Conservation (phyloP, 2,888 invertebrate genomes). For the Sisyra nigra region DNA sequence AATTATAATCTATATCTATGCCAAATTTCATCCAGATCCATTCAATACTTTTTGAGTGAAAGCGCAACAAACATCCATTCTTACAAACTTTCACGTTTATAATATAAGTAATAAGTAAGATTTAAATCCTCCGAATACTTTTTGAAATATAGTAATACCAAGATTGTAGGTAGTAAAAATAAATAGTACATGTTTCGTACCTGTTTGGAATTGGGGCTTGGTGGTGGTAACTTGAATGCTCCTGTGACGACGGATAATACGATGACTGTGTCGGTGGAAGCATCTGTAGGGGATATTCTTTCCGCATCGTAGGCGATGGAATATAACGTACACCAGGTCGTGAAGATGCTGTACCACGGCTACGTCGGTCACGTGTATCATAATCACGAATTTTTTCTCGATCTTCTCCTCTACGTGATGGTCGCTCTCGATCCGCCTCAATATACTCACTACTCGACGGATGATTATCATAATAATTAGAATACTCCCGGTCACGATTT, state of each 20-base stretch:
- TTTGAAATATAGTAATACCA: too few species aligned
- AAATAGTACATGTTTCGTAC: too few species aligned
- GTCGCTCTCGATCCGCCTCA: conserved; percentile 13
- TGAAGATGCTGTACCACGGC: conserved; percentile 1
- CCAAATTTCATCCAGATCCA: too few species aligned
- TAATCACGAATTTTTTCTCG: conserved; percentile 19
- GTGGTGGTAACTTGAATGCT: conserved; percentile 4
- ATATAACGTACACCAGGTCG: conserved; percentile 4
- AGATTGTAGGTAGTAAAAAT: too few species aligned
- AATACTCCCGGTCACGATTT: conserved; percentile 4
- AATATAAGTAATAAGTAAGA: too few species aligned
- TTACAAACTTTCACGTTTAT: too few species aligned
- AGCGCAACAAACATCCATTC: too few species aligned
- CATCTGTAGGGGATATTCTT: conserved; percentile 8
- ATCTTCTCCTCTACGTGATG: conserved; percentile 10
- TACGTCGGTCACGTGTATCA: conserved; percentile 14
- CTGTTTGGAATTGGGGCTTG: conserved; percentile 2
- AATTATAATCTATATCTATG: too few species aligned
- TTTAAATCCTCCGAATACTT: too few species aligned
- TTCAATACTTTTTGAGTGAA: too few species aligned
- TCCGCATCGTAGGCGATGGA: conserved; percentile 9
- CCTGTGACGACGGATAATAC: conserved; percentile 10
- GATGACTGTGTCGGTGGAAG: conserved; percentile 13
- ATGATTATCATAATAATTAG: conserved; percentile 14
- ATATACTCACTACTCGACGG: conserved; percentile 16